Conservation (phyloP, 2,888 invertebrate genomes). For the Tetropium fuscum region DNA sequence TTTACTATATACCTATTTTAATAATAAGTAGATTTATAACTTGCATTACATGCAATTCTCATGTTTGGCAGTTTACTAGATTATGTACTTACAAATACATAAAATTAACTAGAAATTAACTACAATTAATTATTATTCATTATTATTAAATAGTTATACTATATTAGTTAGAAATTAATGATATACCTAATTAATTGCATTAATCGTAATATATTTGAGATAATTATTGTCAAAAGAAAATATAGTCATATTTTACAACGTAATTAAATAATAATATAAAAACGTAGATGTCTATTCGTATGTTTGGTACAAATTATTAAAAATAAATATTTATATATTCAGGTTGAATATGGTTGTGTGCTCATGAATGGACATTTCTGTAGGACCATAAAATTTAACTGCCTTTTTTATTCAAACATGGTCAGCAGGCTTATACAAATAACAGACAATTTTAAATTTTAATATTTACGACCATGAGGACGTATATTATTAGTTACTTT, state of each 20-base stretch:
- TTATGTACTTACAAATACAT: too few species aligned
- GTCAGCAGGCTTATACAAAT: constrained; percentile 42
- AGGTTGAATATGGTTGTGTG: constrained; percentile 23
- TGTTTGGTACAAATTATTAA: constrained; percentile 27
- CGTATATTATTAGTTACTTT: too few species aligned
- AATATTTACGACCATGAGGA: constrained; percentile 23
- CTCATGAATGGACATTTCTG: constrained; percentile 43
- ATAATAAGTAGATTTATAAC: too few species aligned
- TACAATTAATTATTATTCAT: too few species aligned
- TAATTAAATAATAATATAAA: constrained; percentile 19
- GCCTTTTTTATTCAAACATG: constrained; percentile 41
- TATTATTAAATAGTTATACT: too few species aligned
- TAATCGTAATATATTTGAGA: too few species aligned
- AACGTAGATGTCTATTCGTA: constrained; percentile 7
- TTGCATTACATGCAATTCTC: too few species aligned
- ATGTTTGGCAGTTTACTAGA: too few species aligned
- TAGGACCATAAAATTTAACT: constrained; percentile 48
- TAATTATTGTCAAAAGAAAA: constrained; percentile 7
- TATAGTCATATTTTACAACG: background rate
- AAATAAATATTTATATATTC: constrained; percentile 33
- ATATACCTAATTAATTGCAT: too few species aligned
- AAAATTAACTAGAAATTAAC: too few species aligned
- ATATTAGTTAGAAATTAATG: too few species aligned
- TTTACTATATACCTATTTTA: too few species aligned
- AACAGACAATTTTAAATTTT: constrained; percentile 28